Conservation (phyloP, 2,797 vertebrate genomes). For the Arrhamphus sclerolepis region DNA sequence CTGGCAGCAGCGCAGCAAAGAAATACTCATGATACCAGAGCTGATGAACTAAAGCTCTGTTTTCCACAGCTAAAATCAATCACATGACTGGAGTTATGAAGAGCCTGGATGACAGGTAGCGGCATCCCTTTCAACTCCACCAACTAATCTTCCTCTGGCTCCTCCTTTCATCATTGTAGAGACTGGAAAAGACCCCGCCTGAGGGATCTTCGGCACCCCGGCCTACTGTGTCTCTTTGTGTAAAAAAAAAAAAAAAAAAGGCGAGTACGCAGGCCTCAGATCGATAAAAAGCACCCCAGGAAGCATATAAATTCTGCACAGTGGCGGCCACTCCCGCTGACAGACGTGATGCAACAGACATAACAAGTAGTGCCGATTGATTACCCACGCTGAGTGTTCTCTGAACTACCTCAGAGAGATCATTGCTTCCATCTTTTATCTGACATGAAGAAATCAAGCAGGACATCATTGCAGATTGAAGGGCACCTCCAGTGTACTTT, state of each 20-base stretch:
- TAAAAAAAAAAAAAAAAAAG: conserved; percentile 1
- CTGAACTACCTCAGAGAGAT: conserved; percentile 34
- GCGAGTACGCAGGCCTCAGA: conserved; percentile 30
- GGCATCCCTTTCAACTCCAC: conserved; percentile 27
- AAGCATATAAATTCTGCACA: conserved; percentile 43
- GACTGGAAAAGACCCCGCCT: conserved; percentile 29
- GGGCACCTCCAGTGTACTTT: conserved; percentile 33
- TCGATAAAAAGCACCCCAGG: conserved; percentile 56
- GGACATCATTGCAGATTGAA: conserved; percentile 20
- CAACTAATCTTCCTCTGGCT: conserved; percentile 41
- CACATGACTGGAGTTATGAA: not conserved
- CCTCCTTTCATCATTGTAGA: conserved; percentile 41
- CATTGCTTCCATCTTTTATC: conserved; percentile 31
- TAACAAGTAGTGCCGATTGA: conserved; percentile 58
- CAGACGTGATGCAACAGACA: conserved; percentile 54
- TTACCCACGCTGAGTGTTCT: conserved; percentile 40
- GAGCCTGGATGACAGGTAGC: conserved; percentile 27
- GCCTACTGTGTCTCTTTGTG: conserved; percentile 19
- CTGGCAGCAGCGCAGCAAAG: conserved; percentile 11
- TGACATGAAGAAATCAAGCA: conserved; percentile 40
- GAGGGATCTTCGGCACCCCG: conserved; percentile 25
- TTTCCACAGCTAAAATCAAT: conserved; percentile 28
- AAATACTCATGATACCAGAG: conserved; percentile 6
- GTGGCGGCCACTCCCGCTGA: conserved; percentile 41
- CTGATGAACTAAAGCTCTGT: conserved; percentile 5